These are phyloP conservation scores for Pimephales promelas DNA, from an alignment of 2,113 vertebrate genomes.

Conservation along the genomic window DNA sequence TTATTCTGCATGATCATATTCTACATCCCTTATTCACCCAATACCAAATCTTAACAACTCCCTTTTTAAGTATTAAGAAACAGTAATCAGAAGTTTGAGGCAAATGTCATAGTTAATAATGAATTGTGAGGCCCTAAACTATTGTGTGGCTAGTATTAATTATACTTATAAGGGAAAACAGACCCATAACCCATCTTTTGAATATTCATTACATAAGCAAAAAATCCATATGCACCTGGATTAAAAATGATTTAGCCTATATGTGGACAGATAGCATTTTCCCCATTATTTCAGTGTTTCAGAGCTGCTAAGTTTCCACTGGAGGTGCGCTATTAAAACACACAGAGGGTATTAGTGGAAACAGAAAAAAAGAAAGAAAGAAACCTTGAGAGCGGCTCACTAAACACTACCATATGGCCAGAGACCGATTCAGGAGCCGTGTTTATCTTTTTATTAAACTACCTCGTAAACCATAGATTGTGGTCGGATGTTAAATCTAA, in stretches of 20 bases:
- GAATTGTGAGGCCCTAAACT: too few relatives aligned
- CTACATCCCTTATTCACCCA: too few relatives aligned
- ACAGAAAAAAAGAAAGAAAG: slow-evolving; percentile 7
- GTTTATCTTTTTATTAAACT: slow-evolving; percentile 67
- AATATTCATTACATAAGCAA: too few relatives aligned
- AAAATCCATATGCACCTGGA: too few relatives aligned
- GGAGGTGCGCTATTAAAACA: slow-evolving; percentile 58
- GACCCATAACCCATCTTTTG: too few relatives aligned
- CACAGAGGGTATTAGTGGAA: slow-evolving; percentile 64
- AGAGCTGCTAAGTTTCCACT: slow-evolving; percentile 54
- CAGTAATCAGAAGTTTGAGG: too few relatives aligned
- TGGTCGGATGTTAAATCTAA: slow-evolving; percentile 26
- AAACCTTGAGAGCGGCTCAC: slow-evolving; percentile 59
- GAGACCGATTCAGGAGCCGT: slow-evolving; percentile 58
- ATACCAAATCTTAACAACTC: too few relatives aligned
- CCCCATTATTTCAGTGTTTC: background rate
- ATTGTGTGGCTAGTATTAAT: too few relatives aligned
- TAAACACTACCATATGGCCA: slow-evolving; percentile 76
- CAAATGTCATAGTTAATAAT: too few relatives aligned
- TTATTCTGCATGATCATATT: too few relatives aligned
- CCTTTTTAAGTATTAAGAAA: too few relatives aligned
- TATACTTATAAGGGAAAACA: too few relatives aligned
- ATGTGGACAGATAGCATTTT: background rate
- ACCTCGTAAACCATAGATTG: slow-evolving; percentile 61
- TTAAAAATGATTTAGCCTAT: background rate